phyloP scores from a whole-genome alignment of 2,113 vertebrate genomes.

The Myotis lucifugus region DNA sequence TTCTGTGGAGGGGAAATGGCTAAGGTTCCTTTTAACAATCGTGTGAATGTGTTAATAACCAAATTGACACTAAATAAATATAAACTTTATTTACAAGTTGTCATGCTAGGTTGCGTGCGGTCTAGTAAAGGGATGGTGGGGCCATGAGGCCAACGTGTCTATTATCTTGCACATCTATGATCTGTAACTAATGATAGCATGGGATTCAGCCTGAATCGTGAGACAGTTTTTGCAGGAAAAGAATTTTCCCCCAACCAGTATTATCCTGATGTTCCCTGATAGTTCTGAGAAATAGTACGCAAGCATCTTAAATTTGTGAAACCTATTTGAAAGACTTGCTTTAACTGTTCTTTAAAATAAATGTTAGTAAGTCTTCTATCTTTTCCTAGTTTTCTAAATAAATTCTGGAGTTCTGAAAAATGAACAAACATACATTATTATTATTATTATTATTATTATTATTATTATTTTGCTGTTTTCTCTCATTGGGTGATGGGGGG shows the following conservation, averaged over 20 bases:
- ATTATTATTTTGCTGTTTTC: not conserved
- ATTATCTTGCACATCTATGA: not conserved
- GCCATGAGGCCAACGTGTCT: not conserved
- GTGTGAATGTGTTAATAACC: not conserved
- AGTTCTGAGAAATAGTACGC: not conserved
- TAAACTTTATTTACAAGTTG: not conserved
- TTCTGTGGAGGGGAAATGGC: not conserved
- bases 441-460: not conserved
- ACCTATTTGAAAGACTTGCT: not conserved
- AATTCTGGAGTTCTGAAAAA: not conserved
- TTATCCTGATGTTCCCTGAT: not conserved
- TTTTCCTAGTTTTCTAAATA: constrained; percentile 24
- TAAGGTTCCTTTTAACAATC: not conserved
- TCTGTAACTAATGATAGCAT: not conserved
- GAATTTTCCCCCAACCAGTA: not conserved
- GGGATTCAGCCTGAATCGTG: not conserved
- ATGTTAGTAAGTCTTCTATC: not conserved
- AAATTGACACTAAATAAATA: not conserved
- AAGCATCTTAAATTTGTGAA: not conserved
- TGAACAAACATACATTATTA: not conserved
- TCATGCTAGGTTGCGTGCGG: not conserved
- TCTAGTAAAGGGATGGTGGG: not conserved
- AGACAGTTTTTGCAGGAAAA: not conserved
- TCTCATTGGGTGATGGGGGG: not conserved
- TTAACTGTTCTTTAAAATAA: not conserved